Base-by-base conservation (phyloP, 2,888 invertebrate species). In the Sthenelais limicola region DNA sequence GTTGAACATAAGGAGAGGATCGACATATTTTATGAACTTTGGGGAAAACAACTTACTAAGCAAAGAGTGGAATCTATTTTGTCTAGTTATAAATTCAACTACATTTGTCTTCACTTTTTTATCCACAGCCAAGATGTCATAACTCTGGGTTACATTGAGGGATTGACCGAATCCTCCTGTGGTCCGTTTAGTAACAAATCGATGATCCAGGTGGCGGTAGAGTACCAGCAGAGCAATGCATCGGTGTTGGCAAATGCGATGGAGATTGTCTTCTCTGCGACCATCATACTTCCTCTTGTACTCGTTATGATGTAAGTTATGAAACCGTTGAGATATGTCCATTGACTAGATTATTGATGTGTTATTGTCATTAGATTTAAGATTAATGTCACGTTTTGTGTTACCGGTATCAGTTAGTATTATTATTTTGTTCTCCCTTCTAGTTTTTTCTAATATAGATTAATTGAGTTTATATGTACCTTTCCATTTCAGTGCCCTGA, bases 141-240 rank as follows among this genome's bases (percentile, higher is more conserved):
- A 18, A 48, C 47, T 49, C 49, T 68, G 5, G 68, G 68, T 4
- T 21, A 68, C 48, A 49, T 48, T 28, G 47, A 21, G 24, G 48
- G 21, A 18, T 21, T 30, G 26, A 43, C 48, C 49, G 49, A n/a
- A 24, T n/a, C 48, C 47, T 1, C 43, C 1, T 48, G 68, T 48
- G 68, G 68, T 5, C 68, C 68, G 9, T 68, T 68, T 48, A 49
- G 68, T 24, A 68, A 68, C 49, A 18, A 43, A 30, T 38, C 68
- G 4, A 68, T 68, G 68, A 56, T 35, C 4, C 30, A 28, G 32
- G 32, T 56, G 15, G 56, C 24, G 56, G 56, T 56, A 21, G 5
- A 28, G 32, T 56, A 56, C 56, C 30, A 12, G 9, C 18, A 18
- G 18, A 32, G 12, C 5, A 18, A 32, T 5, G 56, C n/a, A 3